phyloP scores from a whole-genome alignment of 2,888 invertebrate species.

The Byasa hedistus region DNA sequence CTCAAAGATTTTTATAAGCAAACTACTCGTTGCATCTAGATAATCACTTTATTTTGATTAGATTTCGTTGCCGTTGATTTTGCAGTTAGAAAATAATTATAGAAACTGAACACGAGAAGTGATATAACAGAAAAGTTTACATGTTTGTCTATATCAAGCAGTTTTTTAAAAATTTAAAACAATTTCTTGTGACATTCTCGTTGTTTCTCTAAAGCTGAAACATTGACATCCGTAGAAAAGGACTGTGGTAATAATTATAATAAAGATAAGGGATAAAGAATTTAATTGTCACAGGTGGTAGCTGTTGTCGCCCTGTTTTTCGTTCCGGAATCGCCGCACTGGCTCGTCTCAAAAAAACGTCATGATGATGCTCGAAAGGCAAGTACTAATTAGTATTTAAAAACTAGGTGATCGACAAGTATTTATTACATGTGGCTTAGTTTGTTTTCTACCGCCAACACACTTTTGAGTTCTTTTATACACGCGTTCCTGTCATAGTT shows the following conservation, averaged over 20 bases:
- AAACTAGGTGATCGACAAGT: background rate
- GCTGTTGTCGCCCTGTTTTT: constrained; percentile 83
- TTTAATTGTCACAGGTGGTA: constrained; percentile 54
- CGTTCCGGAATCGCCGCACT: constrained; percentile 90
- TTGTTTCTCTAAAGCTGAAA: no score
- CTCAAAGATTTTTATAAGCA: no score
- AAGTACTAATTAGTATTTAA: background rate
- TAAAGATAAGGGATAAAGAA: background rate
- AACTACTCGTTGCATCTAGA: no score
- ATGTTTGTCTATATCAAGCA: no score
- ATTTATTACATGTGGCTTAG: background rate
- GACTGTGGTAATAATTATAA: background rate
- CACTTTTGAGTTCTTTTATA: background rate
- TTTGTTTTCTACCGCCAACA: background rate
- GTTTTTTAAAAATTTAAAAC: no score
- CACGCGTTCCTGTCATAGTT: background rate
- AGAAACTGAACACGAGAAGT: no score
- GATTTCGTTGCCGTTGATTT: no score
- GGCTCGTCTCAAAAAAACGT: constrained; percentile 85
- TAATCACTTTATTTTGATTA: no score
- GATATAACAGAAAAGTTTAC: no score
- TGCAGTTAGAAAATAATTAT: no score
- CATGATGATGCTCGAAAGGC: constrained; percentile 83
- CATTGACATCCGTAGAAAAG: background rate
- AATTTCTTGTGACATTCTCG: no score